Conservation (phyloP, 2,113 vertebrate genomes). For the Ceratotherium simum region DNA sequence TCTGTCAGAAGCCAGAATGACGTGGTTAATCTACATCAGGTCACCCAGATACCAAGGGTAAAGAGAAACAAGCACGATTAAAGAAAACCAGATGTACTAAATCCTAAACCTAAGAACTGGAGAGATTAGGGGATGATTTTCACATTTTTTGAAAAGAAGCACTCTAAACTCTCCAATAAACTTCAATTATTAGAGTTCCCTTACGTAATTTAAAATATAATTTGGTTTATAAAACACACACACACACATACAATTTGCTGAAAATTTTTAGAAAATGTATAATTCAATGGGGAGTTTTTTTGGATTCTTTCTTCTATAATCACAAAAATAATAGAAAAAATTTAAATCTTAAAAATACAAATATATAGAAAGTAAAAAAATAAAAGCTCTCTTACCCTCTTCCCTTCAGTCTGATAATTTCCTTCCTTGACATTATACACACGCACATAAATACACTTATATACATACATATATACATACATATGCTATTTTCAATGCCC, state of each 20-base stretch:
- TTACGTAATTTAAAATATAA: slow-evolving; percentile 13
- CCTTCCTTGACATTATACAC: not conserved
- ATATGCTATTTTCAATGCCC: not conserved
- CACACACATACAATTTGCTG: not conserved
- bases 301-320: slow-evolving; percentile 10
- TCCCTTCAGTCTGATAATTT: not conserved
- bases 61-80: slow-evolving; percentile 8
- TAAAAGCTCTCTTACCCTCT: not conserved
- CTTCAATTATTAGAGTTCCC: not conserved
- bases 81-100: slow-evolving; percentile 58
- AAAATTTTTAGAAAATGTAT: not conserved
- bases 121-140: not conserved
- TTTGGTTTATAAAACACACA: not conserved
- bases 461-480: not conserved
- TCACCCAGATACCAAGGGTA: slow-evolving; percentile 4
- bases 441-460: not conserved
- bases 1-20: not conserved
- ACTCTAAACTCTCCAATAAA: not conserved
- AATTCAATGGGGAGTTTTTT: not conserved
- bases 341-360: slow-evolving; percentile 3
- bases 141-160: not conserved
- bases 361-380: not conserved
- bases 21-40: not conserved
- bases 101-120: not conserved
- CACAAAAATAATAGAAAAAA: not conserved